These are phyloP conservation scores for Rotaria socialis DNA, from an alignment of 2,888 invertebrate species.

Conservation along the genomic window DNA sequence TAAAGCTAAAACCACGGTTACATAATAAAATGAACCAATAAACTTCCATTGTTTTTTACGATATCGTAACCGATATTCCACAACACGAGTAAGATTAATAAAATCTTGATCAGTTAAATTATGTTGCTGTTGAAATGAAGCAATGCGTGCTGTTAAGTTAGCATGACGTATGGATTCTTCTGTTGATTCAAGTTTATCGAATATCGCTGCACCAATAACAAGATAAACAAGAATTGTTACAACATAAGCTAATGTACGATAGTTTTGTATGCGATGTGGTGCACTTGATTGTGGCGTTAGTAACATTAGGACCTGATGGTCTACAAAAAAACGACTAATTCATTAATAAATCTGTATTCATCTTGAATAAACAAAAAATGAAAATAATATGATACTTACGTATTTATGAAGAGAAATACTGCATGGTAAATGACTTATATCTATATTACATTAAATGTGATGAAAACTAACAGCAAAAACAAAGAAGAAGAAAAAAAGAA, in stretches of 20 bases:
- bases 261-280: slow-evolving; percentile 71
- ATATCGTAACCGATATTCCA: slow-evolving; percentile 91
- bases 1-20: slow-evolving; percentile 94
- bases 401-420: neutral
- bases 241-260: slow-evolving; percentile 89
- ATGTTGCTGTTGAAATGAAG: slow-evolving; percentile 66
- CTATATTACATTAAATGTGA: neutral
- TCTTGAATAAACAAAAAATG: neutral
- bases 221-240: slow-evolving; percentile 99
- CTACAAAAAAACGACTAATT: neutral
- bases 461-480: neutral
- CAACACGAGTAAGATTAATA: slow-evolving; percentile 81
- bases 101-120: slow-evolving; percentile 89
- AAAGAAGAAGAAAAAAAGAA: neutral
- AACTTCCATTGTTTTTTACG: slow-evolving; percentile 99
- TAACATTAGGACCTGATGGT: neutral
- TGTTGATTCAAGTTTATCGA: slow-evolving; percentile 78
- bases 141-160: slow-evolving; percentile 31
- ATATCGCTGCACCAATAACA: slow-evolving; percentile 93
- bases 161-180: slow-evolving; percentile 28
- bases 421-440: neutral
- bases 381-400: neutral
- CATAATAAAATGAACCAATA: slow-evolving; percentile 96
- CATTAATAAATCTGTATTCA: neutral
- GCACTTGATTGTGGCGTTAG: neutral